Base-by-base conservation (phyloP, 2,113 vertebrate species). In the Pelecanus crispus region DNA sequence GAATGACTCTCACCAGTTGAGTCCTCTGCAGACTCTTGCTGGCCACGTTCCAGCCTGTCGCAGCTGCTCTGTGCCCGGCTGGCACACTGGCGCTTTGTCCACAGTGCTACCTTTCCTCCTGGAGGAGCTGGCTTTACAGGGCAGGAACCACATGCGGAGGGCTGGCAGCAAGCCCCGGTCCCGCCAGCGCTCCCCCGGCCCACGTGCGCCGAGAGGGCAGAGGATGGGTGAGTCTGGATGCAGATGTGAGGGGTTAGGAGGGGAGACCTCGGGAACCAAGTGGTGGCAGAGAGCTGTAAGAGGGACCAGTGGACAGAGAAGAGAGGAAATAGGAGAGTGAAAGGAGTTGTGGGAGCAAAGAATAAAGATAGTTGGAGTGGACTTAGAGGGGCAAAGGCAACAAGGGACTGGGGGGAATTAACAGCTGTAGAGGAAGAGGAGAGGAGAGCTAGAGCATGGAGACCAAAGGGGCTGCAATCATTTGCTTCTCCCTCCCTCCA, bases 121-220 rank as follows among this genome's bases (percentile, higher is more conserved):
- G 3, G 81, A 92, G 50, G 10, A 90, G 44, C 10, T 3, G 6
- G 58, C 45, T 75, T 87, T 28, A 2, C 16, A 13, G 71, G 65
- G 36, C 53, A 88, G 63, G 68, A 62, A 11, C 49, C 2, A 17
- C 2, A 7, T 68, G 59, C 11, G 4, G 14, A 45, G 68, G 40
- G 50, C 90, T 94, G 74, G 52, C 90, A 88, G 70, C 52, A 47
- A 59, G 62, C 85, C 66, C 74, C 67, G 56, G 73, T 31, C 28
- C 40, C 45, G 45, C 50, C 45, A 2, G 58, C 3, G 3, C 56
- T 49, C 65, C 52, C 53, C 62, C 3, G 4, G 31, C 49, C 56
- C 38, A 3, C 0, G 0, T n/a, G 44, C 62, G 34, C 13, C 2
- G 0, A 22, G 45, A 15, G 8, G 6, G 13, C n/a, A 38, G 47